Conservation (phyloP, 64 coral and sea anemone genomes). For the Montipora sp. region DNA sequence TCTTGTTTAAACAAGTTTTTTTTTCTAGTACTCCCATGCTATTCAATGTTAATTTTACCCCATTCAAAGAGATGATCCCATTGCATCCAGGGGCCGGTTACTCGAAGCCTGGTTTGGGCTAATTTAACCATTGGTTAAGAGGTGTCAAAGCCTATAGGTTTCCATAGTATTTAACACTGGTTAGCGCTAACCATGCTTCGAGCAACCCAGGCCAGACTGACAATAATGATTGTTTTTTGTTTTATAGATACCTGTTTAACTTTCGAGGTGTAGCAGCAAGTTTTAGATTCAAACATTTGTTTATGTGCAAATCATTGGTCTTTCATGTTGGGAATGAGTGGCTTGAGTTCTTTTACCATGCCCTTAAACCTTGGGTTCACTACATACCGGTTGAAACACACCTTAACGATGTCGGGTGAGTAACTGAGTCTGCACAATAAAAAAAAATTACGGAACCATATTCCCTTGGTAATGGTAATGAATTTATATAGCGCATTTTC, state of each 20-base stretch:
- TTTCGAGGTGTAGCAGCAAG: constrained; percentile 98
- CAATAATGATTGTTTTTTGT: neutral
- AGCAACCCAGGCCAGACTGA: neutral
- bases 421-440: neutral
- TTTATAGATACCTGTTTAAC: constrained; percentile 93
- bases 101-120: too few species aligned
- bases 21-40: too few species aligned
- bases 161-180: too few species aligned
- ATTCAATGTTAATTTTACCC: too few species aligned
- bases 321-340: constrained; percentile 97
- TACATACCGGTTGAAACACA: constrained; percentile 93
- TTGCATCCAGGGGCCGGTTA: too few species aligned
- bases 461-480: too few species aligned
- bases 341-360: constrained; percentile 95
- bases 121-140: too few species aligned
- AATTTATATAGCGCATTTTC: neutral
- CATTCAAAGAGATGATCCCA: too few species aligned
- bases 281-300: constrained; percentile 97
- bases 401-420: constrained; percentile 83
- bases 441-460: too few species aligned
- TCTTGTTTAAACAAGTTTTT: too few species aligned
- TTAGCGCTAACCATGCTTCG: too few species aligned
- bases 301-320: constrained; percentile 92
- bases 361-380: constrained; percentile 97
- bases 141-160: too few species aligned